Conservation (phyloP, 30 jellyfish, hydroid and myxozoan species). For the Hydra vulgaris region DNA sequence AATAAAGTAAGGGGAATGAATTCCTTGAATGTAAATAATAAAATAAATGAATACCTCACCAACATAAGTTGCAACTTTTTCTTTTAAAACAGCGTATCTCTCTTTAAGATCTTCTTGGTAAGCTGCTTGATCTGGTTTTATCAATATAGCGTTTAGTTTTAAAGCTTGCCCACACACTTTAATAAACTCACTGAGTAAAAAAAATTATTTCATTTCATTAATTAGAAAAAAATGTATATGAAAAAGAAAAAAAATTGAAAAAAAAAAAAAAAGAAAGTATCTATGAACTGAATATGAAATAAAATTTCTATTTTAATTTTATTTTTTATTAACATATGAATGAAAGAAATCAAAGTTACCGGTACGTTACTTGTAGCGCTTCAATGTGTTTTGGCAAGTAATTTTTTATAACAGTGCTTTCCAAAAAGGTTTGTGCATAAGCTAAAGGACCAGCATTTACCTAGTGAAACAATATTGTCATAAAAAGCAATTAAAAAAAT, state of each 20-base stretch:
- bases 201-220: no score
- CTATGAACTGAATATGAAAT: no score
- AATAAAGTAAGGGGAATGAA: neutral
- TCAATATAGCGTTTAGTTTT: constrained; percentile 56
- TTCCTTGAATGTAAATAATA: no score
- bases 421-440: constrained; percentile 82
- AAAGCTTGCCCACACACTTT: constrained; percentile 72
- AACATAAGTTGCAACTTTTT: constrained; percentile 41
- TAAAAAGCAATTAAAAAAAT: neutral
- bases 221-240: no score
- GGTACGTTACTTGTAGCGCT: constrained; percentile 58
- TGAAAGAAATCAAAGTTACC: constrained; percentile 27
- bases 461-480: constrained; percentile 14
- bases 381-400: constrained; percentile 76
- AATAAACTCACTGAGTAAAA: constrained; percentile 52
- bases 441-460: constrained; percentile 99
- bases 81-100: constrained; percentile 61
- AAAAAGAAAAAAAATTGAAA: no score
- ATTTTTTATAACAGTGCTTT: constrained; percentile 46
- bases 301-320: no score
- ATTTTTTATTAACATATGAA: no score
- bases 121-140: constrained; percentile 70
- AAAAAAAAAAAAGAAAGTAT: no score
- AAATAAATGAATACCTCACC: constrained; percentile 37
- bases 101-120: constrained; percentile 72